Conservation (phyloP, 2,888 invertebrate genomes). For the Apodemia mormo region DNA sequence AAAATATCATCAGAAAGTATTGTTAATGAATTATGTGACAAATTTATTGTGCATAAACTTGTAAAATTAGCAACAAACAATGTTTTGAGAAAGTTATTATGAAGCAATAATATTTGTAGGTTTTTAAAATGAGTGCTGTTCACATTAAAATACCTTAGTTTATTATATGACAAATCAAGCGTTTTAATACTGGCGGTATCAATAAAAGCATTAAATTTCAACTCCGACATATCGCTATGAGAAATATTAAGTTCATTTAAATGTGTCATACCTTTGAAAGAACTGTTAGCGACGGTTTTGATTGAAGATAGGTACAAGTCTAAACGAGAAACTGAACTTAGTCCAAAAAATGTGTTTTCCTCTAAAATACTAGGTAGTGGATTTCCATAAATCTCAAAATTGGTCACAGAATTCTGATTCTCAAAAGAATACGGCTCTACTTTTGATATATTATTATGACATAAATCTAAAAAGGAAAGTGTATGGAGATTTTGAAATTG, state of each 20-base stretch:
- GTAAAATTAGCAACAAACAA: neutral
- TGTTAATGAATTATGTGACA: neutral
- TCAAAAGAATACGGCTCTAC: neutral
- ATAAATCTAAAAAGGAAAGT: neutral
- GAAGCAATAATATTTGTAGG: neutral
- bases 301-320: neutral
- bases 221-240: neutral
- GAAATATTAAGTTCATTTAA: neutral
- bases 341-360: neutral
- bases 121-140: neutral
- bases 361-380: neutral
- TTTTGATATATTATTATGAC: neutral
- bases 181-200: neutral
- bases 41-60: neutral
- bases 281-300: neutral
- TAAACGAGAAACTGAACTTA: neutral
- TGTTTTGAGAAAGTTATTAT: neutral
- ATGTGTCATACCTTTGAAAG: neutral
- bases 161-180: neutral
- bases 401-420: neutral
- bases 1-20: neutral
- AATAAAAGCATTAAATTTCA: neutral
- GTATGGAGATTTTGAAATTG: neutral
- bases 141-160: neutral
- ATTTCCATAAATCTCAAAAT: neutral